Evolutionary conservation across 2,113 vertebrate species (phyloP), one percentile per base, ranked within the genome.

Genomic region (Myiagra hebetior): DNA sequence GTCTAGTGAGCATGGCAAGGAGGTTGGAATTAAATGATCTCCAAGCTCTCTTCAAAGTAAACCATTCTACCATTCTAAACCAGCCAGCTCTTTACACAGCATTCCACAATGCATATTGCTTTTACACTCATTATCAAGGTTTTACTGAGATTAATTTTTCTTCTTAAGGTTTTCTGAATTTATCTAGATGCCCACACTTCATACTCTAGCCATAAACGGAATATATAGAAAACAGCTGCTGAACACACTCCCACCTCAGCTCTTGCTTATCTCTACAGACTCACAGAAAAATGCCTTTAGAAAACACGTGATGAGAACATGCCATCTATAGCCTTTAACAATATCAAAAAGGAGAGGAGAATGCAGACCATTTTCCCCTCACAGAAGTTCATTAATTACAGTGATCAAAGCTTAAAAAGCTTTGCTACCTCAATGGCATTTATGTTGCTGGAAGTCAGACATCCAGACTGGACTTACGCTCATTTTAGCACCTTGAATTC

Each of bases 121-220:
- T 79, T 72, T 18, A 63, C 15, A 64, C 11, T 53, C 3, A 6
- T 24, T 28, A 26, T 11, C 17, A 85, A n/a, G 22, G 83, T 62
- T 79, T 82, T 49, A 80, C 59, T 20, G 20, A 72, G 17, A 73
- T 33, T 64, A 3, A 33, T 23, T 92, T 76, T 65, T 85, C 46
- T 49, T 77, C 11, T 50, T 56, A 16, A 49, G 5, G 11, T 37
- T 77, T 88, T 77, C 37, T n/a, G 27, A 46, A 60, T 11, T 2
- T 41, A 67, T 27, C 62, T 39, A 27, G 0, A 1, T 10, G 14
- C 8, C 28, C 22, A 47, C 24, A 85, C 15, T 63, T 44, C 1
- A 1, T 52, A 50, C 10, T 81, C 26, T 17, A 55, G 9, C 56
- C 30, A 53, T 30, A 85, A 46, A 80, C 2, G 0, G 0, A 57